These are phyloP conservation scores for Fulmarus glacialis DNA, from an alignment of 2,113 vertebrate species.

Conservation along the genomic window DNA sequence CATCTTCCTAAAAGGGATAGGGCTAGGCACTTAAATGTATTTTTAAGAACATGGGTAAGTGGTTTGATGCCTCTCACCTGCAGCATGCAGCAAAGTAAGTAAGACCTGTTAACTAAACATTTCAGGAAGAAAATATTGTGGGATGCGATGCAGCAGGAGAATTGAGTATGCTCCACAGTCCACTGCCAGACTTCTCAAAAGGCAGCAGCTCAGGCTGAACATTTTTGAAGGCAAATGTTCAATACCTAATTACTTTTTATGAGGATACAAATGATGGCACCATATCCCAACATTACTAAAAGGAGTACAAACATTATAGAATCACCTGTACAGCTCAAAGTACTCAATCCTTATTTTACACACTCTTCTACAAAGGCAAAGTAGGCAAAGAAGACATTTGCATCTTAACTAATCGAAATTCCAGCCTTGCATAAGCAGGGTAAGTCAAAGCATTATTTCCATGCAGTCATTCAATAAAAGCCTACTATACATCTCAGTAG, in stretches of 20 bases:
- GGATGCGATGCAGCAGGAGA: background rate
- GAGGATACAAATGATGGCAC: background rate
- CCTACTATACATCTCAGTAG: background rate
- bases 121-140: background rate
- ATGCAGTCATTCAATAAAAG: background rate
- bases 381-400: background rate
- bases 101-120: background rate
- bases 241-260: background rate
- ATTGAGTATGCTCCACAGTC: background rate
- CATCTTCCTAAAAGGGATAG: background rate
- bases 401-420: background rate
- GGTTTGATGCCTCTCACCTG: background rate
- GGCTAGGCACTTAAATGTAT: background rate
- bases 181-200: background rate
- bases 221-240: background rate
- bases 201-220: background rate
- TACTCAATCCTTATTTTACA: background rate
- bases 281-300: background rate
- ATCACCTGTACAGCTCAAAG: background rate
- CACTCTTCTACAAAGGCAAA: background rate
- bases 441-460: background rate
- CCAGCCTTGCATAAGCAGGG: background rate
- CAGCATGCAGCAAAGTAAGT: background rate
- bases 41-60: background rate
- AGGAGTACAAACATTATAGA: background rate